A percentile compares a stretch with the other conserved stretches of the same genome.
Conservation (phyloP, 2,113 vertebrate genomes). For the Gila orcuttii region DNA sequence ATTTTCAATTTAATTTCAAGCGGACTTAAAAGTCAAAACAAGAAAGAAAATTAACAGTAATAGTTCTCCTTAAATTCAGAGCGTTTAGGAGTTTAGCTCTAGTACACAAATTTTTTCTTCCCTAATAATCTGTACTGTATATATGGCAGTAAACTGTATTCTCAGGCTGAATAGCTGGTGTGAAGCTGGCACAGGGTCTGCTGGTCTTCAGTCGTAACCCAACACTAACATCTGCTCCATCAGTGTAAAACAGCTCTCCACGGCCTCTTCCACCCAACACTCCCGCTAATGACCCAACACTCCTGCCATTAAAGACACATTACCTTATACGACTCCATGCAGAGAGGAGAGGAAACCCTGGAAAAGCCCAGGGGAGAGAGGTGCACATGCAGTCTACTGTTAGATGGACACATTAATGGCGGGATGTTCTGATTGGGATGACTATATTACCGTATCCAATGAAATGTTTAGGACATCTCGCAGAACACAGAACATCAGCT, state of each 20-base stretch:
- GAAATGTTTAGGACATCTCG: background rate
- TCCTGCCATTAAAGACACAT: constrained; percentile 44
- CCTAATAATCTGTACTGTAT: no score
- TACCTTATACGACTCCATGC: background rate
- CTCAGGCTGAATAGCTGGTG: constrained; percentile 67
- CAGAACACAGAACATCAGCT: background rate
- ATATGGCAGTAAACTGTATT: background rate
- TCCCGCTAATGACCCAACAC: constrained; percentile 70
- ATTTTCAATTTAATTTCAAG: no score
- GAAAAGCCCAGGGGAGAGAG: background rate
- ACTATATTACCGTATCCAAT: background rate
- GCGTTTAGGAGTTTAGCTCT: no score
- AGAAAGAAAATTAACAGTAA: background rate
- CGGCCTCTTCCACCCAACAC: constrained; percentile 60
- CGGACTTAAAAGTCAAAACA: background rate
- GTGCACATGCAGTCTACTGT: background rate
- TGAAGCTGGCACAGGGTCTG: constrained; percentile 65
- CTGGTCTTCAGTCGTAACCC: constrained; percentile 60
- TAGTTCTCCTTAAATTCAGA: background rate
- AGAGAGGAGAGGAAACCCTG: constrained; percentile 1
- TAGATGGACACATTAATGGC: constrained; percentile 44
- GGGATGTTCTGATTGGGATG: constrained; percentile 1
- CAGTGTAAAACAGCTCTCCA: constrained; percentile 64
- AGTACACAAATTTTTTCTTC: background rate
- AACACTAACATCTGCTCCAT: constrained; percentile 75